Conservation (phyloP, 1,140 invertebrate genomes). For the Bombus sylvicola region DNA sequence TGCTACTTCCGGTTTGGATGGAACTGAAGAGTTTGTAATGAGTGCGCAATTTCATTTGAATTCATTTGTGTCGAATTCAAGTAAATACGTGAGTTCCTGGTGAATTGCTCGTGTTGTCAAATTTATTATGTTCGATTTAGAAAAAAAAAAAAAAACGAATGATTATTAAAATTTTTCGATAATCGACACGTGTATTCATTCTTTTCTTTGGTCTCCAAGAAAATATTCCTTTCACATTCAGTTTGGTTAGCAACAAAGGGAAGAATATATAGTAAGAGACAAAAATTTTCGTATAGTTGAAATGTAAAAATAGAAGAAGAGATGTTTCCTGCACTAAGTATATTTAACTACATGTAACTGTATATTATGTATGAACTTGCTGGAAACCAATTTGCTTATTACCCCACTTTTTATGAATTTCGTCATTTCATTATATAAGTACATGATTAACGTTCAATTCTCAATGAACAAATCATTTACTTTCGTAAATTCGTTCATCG, state of each 20-base stretch:
- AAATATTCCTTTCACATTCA: background rate
- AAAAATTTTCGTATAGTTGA: background rate
- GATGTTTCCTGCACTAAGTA: background rate
- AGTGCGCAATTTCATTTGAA: background rate
- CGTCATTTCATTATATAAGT: too few species aligned
- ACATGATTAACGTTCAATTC: too few species aligned
- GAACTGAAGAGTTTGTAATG: background rate
- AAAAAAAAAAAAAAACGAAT: background rate
- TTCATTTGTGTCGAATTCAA: conserved; percentile 18
- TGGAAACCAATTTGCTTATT: too few species aligned
- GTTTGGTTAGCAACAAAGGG: background rate
- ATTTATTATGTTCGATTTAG: conserved; percentile 6
- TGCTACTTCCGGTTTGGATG: background rate
- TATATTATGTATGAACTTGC: background rate
- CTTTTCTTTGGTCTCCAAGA: background rate
- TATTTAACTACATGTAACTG: too few species aligned
- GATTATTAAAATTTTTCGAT: conserved; percentile 16
- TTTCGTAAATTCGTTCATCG: too few species aligned
- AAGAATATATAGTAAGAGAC: background rate
- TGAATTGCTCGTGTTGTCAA: conserved; percentile 2
- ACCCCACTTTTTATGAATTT: too few species aligned
- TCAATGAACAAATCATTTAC: too few species aligned
- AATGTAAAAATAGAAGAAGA: background rate
- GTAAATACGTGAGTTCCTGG: conserved; percentile 9
- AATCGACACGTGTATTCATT: background rate